A percentile compares a stretch with the other conserved stretches of the same genome.
These are phyloP conservation scores for Notamacropus eugenii DNA, from an alignment of 2,797 vertebrate genomes.

Conservation along the genomic window DNA sequence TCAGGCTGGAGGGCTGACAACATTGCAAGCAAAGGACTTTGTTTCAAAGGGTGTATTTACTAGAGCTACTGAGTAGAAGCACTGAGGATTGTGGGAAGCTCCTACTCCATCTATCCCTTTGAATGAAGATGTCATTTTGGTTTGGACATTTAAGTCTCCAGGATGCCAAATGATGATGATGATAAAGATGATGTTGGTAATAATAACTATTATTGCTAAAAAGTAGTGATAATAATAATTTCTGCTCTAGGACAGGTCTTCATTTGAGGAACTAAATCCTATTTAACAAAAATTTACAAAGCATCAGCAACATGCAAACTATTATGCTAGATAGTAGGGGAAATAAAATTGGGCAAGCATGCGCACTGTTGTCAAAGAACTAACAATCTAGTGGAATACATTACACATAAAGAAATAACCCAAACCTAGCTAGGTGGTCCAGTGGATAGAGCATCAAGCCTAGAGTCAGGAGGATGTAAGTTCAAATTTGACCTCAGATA, in stretches of 20 bases:
- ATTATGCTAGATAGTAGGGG: neutral
- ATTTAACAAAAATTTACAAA: neutral
- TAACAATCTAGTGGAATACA: neutral
- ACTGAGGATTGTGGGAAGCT: neutral
- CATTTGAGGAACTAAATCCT: neutral
- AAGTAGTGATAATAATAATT: neutral
- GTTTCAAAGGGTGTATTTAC: constrained; percentile 20
- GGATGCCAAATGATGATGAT: neutral
- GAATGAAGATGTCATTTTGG: neutral
- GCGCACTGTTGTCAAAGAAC: neutral
- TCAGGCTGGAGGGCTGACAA: constrained; percentile 38
- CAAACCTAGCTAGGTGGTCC: neutral
- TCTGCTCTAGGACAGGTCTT: neutral
- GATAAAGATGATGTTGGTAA: neutral
- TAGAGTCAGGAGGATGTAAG: neutral
- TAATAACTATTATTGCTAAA: neutral
- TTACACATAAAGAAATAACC: neutral
- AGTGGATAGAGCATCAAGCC: neutral
- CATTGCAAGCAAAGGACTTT: neutral
- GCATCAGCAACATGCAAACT: neutral
- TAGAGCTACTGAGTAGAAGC: constrained; percentile 28
- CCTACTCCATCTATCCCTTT: neutral
- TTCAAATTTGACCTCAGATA: neutral
- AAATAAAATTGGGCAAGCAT: neutral
- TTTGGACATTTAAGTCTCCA: neutral